phyloP scores from a whole-genome alignment of 2,888 invertebrate genomes.

The Matsumyia berberina region DNA sequence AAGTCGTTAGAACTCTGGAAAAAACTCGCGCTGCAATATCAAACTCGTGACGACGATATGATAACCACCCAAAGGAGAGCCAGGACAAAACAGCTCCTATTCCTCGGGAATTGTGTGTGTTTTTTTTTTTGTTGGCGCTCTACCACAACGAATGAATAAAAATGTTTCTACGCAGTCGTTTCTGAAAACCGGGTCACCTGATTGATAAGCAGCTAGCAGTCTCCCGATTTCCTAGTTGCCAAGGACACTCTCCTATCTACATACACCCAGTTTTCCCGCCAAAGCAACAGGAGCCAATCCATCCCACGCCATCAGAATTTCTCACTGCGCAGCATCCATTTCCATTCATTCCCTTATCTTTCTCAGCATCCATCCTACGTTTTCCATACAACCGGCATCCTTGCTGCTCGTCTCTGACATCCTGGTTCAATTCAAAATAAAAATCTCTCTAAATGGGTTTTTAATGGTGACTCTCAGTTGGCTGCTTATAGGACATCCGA shows the following conservation, averaged over 20 bases:
- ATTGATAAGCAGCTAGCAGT: conserved; percentile 49
- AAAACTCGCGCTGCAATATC: background rate
- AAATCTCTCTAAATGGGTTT: conserved; percentile 76
- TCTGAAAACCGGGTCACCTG: conserved; percentile 72
- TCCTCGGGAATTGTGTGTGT: conserved; percentile 13
- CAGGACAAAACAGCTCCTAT: conserved; percentile 3
- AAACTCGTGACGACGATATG: background rate
- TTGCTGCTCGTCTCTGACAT: conserved; percentile 37
- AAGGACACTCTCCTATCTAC: conserved; percentile 23
- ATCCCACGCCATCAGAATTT: conserved; percentile 1
- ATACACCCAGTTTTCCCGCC: background rate
- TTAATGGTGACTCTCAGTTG: conserved; percentile 51
- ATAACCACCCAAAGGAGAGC: background rate
- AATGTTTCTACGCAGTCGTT: conserved; percentile 53
- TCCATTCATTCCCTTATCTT: conserved; percentile 6
- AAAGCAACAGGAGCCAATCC: conserved; percentile 29
- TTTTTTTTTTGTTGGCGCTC: conserved; percentile 2
- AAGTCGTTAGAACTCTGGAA: conserved; percentile 37
- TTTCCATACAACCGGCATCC: conserved; percentile 8
- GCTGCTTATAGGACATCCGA: conserved; percentile 48
- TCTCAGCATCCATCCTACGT: conserved; percentile 18
- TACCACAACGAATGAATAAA: background rate
- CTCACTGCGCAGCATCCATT: conserved; percentile 62
- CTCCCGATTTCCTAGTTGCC: conserved; percentile 25
- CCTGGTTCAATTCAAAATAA: conserved; percentile 74